Evolutionary conservation across 2,113 vertebrate genomes (phyloP).

Genomic region (Apeltes quadracus): DNA sequence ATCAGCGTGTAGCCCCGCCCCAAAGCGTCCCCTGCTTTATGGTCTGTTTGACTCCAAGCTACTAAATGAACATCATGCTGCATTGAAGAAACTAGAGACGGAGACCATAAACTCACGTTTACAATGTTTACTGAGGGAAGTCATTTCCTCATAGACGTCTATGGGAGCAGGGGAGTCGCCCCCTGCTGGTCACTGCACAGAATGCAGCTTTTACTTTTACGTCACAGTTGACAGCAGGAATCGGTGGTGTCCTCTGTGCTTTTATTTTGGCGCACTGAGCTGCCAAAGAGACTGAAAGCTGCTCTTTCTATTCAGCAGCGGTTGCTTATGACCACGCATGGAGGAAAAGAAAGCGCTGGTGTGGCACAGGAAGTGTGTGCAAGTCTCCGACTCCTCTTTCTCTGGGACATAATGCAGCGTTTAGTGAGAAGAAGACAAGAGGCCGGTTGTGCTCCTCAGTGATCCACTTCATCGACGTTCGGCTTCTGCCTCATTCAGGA

Average conservation of each 20-base stretch:
- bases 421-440: conserved; percentile 27
- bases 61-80: too few relatives aligned
- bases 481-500: conserved; percentile 25
- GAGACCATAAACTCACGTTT: too few relatives aligned
- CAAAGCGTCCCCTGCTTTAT: too few relatives aligned
- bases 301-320: not conserved
- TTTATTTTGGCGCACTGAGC: not conserved
- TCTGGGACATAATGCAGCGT: conserved; percentile 44
- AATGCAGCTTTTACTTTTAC: too few relatives aligned
- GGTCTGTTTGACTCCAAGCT: too few relatives aligned
- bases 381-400: conserved; percentile 27
- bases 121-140: too few relatives aligned
- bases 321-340: not conserved
- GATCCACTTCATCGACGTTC: conserved; percentile 29
- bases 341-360: conserved; percentile 10
- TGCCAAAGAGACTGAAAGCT: not conserved
- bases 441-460: conserved; percentile 34
- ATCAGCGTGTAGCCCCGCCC: too few relatives aligned
- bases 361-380: not conserved
- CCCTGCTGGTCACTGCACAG: too few relatives aligned
- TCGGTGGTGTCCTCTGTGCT: not conserved
- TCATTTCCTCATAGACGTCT: too few relatives aligned
- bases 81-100: too few relatives aligned
- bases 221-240: too few relatives aligned
- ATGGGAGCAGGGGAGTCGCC: too few relatives aligned